phyloP scores from a whole-genome alignment of 2,113 vertebrate genomes.

The Muntiacus muntjak region DNA sequence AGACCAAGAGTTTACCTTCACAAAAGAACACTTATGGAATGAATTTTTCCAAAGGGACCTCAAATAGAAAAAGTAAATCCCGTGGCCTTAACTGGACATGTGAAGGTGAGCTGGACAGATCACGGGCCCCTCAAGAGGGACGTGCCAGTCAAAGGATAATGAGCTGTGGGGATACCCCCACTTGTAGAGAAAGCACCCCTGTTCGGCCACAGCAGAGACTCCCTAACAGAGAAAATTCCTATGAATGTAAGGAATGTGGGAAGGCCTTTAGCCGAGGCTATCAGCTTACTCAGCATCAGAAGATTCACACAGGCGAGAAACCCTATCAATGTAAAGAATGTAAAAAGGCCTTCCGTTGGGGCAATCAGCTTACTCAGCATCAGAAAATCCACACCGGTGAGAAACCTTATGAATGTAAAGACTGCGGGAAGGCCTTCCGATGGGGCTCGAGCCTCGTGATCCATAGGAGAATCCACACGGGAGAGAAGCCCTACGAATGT shows the following conservation, averaged over 20 bases:
- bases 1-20: background rate
- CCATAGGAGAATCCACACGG: slow-evolving; percentile 58
- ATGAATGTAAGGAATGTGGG: slow-evolving; percentile 45
- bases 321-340: slow-evolving; percentile 49
- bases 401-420: slow-evolving; percentile 57
- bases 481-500: slow-evolving; percentile 57
- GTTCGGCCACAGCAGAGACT: background rate
- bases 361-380: slow-evolving; percentile 70
- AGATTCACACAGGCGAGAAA: slow-evolving; percentile 61
- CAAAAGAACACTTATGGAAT: background rate
- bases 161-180: background rate
- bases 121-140: background rate
- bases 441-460: slow-evolving; percentile 61
- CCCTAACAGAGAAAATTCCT: slow-evolving; percentile 44
- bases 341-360: slow-evolving; percentile 74
- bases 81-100: background rate
- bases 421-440: slow-evolving; percentile 67
- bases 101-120: background rate
- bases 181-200: background rate
- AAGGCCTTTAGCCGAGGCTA: slow-evolving; percentile 63
- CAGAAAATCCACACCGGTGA: slow-evolving; percentile 72
- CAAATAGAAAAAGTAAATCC: background rate
- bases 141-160: background rate
- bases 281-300: slow-evolving; percentile 67
- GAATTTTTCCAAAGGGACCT: background rate